Percentiles rank a stretch among this genome's conserved stretches.
These are phyloP conservation scores for Aphelocoma coerulescens DNA, from an alignment of 2,113 vertebrate species.

Conservation along the genomic window DNA sequence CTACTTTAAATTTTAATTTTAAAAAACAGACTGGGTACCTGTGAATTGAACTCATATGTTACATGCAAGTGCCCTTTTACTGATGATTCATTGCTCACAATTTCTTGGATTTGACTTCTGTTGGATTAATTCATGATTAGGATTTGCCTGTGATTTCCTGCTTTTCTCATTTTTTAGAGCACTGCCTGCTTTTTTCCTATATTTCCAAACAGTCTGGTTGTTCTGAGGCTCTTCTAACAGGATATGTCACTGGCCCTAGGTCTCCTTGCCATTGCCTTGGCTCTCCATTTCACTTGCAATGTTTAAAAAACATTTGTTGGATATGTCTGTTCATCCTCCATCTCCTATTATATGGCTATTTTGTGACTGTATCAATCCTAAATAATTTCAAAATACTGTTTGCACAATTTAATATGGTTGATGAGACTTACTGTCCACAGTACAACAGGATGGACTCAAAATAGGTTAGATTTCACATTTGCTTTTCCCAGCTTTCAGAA, in stretches of 20 bases:
- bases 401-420: background rate
- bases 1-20: constrained; percentile 69
- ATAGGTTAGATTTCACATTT: background rate
- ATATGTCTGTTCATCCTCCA: background rate
- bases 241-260: background rate
- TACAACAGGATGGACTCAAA: background rate
- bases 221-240: background rate
- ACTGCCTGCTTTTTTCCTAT: background rate
- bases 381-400: background rate
- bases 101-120: constrained; percentile 44
- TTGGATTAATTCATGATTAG: constrained; percentile 25
- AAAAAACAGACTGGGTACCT: constrained; percentile 62
- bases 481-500: background rate
- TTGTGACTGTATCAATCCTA: background rate
- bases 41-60: constrained; percentile 58
- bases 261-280: background rate
- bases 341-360: background rate
- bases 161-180: background rate
- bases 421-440: background rate
- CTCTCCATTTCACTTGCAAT: background rate
- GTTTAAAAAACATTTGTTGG: constrained; percentile 10
- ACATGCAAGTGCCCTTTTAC: constrained; percentile 48
- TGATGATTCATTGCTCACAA: constrained; percentile 34
- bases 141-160: background rate
- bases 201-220: background rate